Evolutionary conservation across 2,113 vertebrate genomes (phyloP), one percentile per base, ranked within the genome.

Genomic region (Macrotis lagotis): DNA sequence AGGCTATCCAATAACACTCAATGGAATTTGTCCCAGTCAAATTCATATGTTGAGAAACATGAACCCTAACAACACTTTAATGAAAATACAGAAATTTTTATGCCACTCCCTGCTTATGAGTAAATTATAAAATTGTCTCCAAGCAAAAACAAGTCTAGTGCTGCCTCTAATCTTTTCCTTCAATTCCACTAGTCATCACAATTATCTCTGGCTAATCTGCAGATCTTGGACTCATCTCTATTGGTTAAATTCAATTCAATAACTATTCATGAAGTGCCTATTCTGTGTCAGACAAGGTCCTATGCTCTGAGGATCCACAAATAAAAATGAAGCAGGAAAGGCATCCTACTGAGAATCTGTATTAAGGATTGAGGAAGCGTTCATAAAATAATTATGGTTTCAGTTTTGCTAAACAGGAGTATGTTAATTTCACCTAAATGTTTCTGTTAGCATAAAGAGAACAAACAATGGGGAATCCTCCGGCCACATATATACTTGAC

Each of bases 41-140:
- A 91, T 91, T 92, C 93, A 96, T 59, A 93, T 93, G 66, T 94
- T 97, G 93, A 96, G 96, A 95, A 97, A 97, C 83, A 25, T 96
- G 94, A 97, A 97, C 96, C 96, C 96, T 94, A 95, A 83, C 49
- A 92, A 9, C 89, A 59, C 74, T 94, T 96, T 97, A 97, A 96
- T 93, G 94, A 96, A 95, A 94, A 89, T 28, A 24, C 28, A 91
- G 19, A 48, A 55, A 50, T 96, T 50, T 96, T 50, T 51, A 47
- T 74, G 55, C 88, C 92, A 97, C 92, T 94, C 97, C 93, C 52
- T 93, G 93, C 91, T 95, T 92, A 93, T 96, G 51, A 37, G 48
- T 95, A 74, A 94, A 52, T 93, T 94, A 52, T 44, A 6, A 94
- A 48, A 50, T 51, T 31, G 48, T 91, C 91, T 92, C 49, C 90